Evolutionary conservation across 2,888 invertebrate species (phyloP), one percentile per base, ranked within the genome.

Genomic region (Emmelina monodactyla): DNA sequence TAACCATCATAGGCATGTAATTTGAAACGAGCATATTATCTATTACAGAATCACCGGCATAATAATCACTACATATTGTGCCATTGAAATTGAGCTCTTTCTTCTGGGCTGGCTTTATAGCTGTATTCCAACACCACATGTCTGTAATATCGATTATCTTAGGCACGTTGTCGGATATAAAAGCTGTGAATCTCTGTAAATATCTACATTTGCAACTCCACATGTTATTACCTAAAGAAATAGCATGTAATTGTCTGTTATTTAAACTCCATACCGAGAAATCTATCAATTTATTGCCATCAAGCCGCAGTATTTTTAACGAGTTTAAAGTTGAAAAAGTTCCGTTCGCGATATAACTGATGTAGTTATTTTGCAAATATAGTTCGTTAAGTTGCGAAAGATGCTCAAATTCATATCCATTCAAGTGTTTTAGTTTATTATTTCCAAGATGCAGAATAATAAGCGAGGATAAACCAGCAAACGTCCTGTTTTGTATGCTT

Each of bases 191-290:
- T 53, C 88, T 88, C 59, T 91, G 89, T 49, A 94, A 82, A 71
- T 92, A 94, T 64, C 91, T 88, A 68, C 95, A 95, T 45, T 91
- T 88, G 57, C 95, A 95, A 2, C 91, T 90, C 94, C 94, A 95
- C 48, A 87, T 87, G 62, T 95, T 95, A 51, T 89, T 86, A n/a
- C 91, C 89, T 43, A 94, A 73, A 1, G 88, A 84, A 34, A 94
- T 61, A 39, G 89, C 87, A 39, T 85, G 85, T 38, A 93, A 71
- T 44, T 87, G 82, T 33, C 79, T 72, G 62, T 89, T 89, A 58
- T 51, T 73, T 46, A 91, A 79, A 55, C 86, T 88, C 87, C 91
- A 91, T 35, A 93, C 86, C 12, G 89, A 85, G 66, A 92, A 90
- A 34, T 86, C 85, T 12, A 87, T 84, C 53, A 95, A 72, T 41